Evolutionary conservation across 2,797 vertebrate genomes (phyloP), one percentile per base, ranked within the genome.

Genomic region (Leptatherina wallacei): DNA sequence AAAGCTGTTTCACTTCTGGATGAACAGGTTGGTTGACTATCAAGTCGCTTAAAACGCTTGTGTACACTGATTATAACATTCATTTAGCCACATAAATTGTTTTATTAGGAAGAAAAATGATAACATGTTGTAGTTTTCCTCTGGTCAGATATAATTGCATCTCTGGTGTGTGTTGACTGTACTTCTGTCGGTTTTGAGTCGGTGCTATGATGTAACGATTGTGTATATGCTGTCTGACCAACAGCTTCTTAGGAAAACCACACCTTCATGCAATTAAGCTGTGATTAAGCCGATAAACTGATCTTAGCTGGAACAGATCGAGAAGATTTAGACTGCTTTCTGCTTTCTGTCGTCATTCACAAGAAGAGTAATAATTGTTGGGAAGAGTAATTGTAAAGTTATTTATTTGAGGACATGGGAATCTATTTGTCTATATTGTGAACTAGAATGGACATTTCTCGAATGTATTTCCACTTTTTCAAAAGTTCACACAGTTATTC

Each of bases 1-100:
- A 55, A 36, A 27, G 73, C 79, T n/a, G 52, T 10, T 73, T 58
- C 64, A 79, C 82, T 85, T 77, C 36, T 38, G 67, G 27, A 87
- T 90, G 78, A 93, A 93, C 92, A 92, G 92, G 92, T 93, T 91
- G 91, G 82, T 91, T 60, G 0, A 35, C 59, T 30, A 36, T 3
- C 47, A 51, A 1, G 2, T 49, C 32, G 36, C n/a, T 14, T 44
- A 1, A 52, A 51, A 67, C 8, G 54, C 52, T 65, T 0, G 2
- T 56, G 18, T 0, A 3, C 33, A 30, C 44, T 33, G 78, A 78
- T 63, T 78, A 18, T 32, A 62, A 14, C 36, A 20, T 13, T 61
- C 4, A 22, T 40, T 56, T n/a, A 0, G 5, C 38, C 3, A 2
- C n/a, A 12, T 35, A 20, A 3, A 11, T 16, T n/a, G 5, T 73